Evolutionary conservation across 1,140 invertebrate genomes (phyloP), one percentile per base, ranked within the genome.

Genomic region (Reticulitermes speratus): DNA sequence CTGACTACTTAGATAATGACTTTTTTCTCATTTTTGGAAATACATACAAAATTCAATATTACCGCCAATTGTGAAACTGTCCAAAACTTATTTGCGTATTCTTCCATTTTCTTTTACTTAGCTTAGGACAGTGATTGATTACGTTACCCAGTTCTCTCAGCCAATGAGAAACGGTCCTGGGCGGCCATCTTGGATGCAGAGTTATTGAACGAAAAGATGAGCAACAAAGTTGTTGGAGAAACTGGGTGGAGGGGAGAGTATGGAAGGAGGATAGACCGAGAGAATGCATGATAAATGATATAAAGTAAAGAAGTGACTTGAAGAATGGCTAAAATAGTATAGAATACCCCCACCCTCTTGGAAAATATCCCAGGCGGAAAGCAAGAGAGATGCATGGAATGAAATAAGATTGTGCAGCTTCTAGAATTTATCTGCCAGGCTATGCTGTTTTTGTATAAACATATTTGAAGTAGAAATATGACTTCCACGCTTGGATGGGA

Each of bases 161-260:
- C 85, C 85, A 86, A 86, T 86, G 75, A 86, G 85, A 81, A 86
- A 86, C 85, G 85, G 44, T 38, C 44, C 48, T n/a, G 44, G 44
- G 44, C 85, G 85, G 85, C 85, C 85, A 86, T 86, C 69, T 86
- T 81, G 59, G 85, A 86, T 75, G 59, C 38, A 81, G 59, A 45
- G 32, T 86, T 86, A 86, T 86, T 86, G 85, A 86, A 86, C 85
- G 85, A 86, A 86, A 85, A 75, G 32, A 75, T 69, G 59, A 75
- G n/a, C 32, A 86, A 30, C 55, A 75, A 45, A 38, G n/a, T 86
- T 38, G 21, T 81, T 19, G 21, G 19, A 59, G 84, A 45, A 45
- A 44, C 23, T 83, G 45, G 82, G 11, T 25, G 21, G 82, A 52
- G 19, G 45, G 38, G 82, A 9, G 82, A n/a, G 82, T 45, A 25